phyloP scores from a whole-genome alignment of 2,888 invertebrate genomes.

The Aplocera efformata region DNA sequence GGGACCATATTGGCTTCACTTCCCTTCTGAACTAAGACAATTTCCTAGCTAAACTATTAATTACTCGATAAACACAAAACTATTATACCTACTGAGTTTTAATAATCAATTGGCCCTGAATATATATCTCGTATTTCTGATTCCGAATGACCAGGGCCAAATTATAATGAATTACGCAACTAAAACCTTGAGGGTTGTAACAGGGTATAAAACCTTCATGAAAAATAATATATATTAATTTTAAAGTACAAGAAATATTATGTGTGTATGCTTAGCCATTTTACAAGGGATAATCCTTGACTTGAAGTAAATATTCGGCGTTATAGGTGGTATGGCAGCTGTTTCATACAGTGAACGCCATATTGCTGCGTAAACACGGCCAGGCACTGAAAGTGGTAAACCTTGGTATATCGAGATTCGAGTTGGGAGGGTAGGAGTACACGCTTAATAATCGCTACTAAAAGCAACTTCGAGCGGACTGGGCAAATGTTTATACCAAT shows the following conservation, averaged over 20 bases:
- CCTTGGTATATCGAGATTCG: conserved; percentile 63
- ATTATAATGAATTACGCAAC: conserved; percentile 9
- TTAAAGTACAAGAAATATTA: no score
- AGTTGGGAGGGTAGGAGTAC: conserved; percentile 51
- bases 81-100: no score
- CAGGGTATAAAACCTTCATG: conserved; percentile 7
- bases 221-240: no score
- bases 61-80: no score
- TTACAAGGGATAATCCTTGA: conserved; percentile 14
- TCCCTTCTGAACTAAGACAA: no score
- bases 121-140: background rate
- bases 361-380: conserved; percentile 46
- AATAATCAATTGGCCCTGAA: no score
- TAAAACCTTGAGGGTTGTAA: conserved; percentile 9
- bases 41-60: no score
- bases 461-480: conserved; percentile 46
- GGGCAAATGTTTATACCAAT: conserved; percentile 51
- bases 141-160: conserved; percentile 3
- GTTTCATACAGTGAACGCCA: conserved; percentile 33
- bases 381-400: conserved; percentile 68
- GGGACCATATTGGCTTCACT: no score
- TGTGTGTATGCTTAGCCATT: no score
- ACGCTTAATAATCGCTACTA: conserved; percentile 52
- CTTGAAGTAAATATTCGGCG: conserved; percentile 21
- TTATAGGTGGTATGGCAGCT: conserved; percentile 35